These are phyloP conservation scores for Aphidius ervi DNA, from an alignment of 1,140 invertebrate species.

Conservation along the genomic window DNA sequence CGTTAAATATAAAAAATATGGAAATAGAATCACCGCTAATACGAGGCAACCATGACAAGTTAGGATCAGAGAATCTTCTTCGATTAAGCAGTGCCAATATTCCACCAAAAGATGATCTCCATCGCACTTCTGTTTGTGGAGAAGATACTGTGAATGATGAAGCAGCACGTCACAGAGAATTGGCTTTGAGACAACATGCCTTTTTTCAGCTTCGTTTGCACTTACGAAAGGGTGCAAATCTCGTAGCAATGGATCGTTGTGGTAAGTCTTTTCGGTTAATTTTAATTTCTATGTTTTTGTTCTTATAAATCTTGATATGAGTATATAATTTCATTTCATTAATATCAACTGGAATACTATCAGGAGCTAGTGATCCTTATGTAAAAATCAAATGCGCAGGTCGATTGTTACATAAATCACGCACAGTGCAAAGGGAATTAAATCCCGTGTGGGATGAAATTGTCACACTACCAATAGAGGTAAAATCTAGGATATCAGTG, in stretches of 20 bases:
- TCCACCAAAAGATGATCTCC: conserved; percentile 26
- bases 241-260: conserved; percentile 91
- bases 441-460: conserved; percentile 96
- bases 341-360: conserved; percentile 38
- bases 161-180: conserved; percentile 61
- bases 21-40: conserved; percentile 40
- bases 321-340: not conserved
- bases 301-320: not conserved
- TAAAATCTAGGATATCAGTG: too few species aligned
- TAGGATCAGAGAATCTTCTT: conserved; percentile 32
- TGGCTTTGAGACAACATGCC: conserved; percentile 72
- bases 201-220: conserved; percentile 89
- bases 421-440: conserved; percentile 83
- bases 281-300: not conserved
- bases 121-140: not conserved
- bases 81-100: conserved; percentile 34
- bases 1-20: not conserved
- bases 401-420: conserved; percentile 87
- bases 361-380: conserved; percentile 94
- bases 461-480: conserved; percentile 72
- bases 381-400: conserved; percentile 94
- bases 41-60: conserved; percentile 29
- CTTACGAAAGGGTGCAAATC: conserved; percentile 79
- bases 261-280: conserved; percentile 59
- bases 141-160: conserved; percentile 50